Evolutionary conservation across 2,113 vertebrate species (phyloP).

Genomic region (Callithrix jacchus): DNA sequence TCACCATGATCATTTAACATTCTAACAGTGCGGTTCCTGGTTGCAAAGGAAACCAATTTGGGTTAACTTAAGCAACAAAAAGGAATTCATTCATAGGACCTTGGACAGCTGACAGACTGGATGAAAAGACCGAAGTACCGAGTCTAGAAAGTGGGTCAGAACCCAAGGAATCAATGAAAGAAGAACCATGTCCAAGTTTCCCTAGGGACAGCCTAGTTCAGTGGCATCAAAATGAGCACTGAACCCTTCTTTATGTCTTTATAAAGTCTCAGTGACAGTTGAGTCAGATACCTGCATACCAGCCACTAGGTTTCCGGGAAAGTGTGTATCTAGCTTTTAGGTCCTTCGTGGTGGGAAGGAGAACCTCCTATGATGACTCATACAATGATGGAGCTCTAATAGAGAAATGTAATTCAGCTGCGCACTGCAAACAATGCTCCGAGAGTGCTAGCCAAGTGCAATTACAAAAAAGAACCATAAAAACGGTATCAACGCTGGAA

Average conservation of each 20-base stretch:
- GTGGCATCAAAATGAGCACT: neutral
- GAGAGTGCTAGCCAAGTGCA: neutral
- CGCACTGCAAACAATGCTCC: neutral
- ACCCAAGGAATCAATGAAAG: neutral
- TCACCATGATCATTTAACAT: neutral
- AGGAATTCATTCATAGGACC: neutral
- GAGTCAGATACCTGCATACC: neutral
- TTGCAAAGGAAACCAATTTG: constrained; percentile 17
- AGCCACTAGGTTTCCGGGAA: neutral
- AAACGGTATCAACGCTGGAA: neutral
- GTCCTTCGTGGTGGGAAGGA: neutral
- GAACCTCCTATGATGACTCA: neutral
- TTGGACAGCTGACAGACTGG: neutral
- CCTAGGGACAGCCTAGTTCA: neutral
- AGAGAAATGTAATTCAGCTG: neutral
- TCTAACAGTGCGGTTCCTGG: neutral
- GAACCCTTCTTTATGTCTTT: neutral
- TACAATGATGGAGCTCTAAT: neutral
- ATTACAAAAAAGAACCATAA: neutral
- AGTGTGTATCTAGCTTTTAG: neutral
- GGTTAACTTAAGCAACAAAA: constrained; percentile 25
- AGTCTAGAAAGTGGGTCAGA: constrained; percentile 59
- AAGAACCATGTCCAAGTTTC: neutral
- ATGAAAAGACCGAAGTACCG: neutral
- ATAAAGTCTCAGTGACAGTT: neutral